These are phyloP conservation scores for Cotesia vestalis DNA, from an alignment of 1,140 invertebrate genomes.

Conservation along the genomic window DNA sequence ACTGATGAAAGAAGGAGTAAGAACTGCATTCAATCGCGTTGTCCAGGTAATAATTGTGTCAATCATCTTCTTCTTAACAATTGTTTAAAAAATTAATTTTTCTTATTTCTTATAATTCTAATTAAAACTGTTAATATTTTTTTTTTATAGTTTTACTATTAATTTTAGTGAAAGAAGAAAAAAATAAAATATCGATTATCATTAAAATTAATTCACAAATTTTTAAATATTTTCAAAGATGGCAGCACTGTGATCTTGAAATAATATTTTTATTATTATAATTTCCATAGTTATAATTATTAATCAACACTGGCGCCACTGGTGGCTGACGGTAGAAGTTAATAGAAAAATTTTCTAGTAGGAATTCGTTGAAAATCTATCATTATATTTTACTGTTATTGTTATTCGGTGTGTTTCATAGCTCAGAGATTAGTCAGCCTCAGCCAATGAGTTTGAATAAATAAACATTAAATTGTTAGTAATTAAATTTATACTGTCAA, in stretches of 20 bases:
- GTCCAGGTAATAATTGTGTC: conserved; percentile 76
- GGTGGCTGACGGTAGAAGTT: neutral
- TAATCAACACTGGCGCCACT: neutral
- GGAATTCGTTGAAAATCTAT: neutral
- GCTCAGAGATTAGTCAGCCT: neutral
- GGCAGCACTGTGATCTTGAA: too few relatives aligned
- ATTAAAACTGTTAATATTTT: too few relatives aligned
- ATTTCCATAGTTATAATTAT: neutral
- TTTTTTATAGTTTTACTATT: neutral
- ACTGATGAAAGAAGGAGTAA: conserved; percentile 83
- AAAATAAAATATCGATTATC: neutral
- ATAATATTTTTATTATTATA: too few relatives aligned
- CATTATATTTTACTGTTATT: neutral
- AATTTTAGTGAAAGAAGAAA: neutral
- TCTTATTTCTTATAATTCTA: too few relatives aligned
- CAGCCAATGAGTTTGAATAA: neutral
- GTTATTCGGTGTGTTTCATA: too few relatives aligned
- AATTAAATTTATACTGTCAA: conserved; percentile 26
- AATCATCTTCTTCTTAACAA: neutral
- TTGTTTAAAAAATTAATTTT: too few relatives aligned
- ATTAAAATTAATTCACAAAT: too few relatives aligned
- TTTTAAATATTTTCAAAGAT: too few relatives aligned
- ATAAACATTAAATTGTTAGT: neutral
- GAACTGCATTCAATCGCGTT: conserved; percentile 85
- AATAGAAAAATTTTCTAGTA: neutral